phyloP scores from a whole-genome alignment of 2,888 invertebrate genomes.

The Tetanocera ferruginea region DNA sequence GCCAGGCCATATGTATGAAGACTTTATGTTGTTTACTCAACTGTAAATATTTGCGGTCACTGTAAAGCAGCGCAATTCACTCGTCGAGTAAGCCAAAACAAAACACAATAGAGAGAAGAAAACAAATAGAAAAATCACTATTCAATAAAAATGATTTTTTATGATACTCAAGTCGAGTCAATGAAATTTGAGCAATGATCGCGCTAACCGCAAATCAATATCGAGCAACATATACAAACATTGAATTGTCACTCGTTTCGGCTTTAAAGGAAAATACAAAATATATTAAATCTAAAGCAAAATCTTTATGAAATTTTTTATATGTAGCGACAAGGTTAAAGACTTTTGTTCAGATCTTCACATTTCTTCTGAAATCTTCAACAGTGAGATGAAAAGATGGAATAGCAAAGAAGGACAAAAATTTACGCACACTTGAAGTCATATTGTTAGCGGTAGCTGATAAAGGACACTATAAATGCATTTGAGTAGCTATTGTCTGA shows the following conservation, averaged over 20 bases:
- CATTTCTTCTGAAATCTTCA: too few relatives aligned
- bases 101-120: too few relatives aligned
- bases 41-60: slow-evolving; percentile 30
- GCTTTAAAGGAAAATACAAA: too few relatives aligned
- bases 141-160: too few relatives aligned
- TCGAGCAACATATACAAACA: slow-evolving; percentile 4
- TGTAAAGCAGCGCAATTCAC: background rate
- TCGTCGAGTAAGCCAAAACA: too few relatives aligned
- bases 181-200: slow-evolving; percentile 27
- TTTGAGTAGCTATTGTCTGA: too few relatives aligned
- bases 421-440: too few relatives aligned
- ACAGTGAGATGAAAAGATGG: too few relatives aligned
- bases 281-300: background rate
- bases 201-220: slow-evolving; percentile 22
- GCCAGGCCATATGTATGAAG: background rate
- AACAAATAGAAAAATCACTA: too few relatives aligned
- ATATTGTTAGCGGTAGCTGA: too few relatives aligned
- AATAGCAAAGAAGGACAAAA: too few relatives aligned
- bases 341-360: slow-evolving; percentile 13
- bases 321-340: slow-evolving; percentile 15
- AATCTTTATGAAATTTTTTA: background rate
- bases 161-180: background rate
- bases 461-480: too few relatives aligned
- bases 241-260: slow-evolving; percentile 21
- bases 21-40: slow-evolving; percentile 25